These are phyloP conservation scores for Sebastes baramenuke DNA, from an alignment of 2,797 vertebrate species.

Conservation along the genomic window DNA sequence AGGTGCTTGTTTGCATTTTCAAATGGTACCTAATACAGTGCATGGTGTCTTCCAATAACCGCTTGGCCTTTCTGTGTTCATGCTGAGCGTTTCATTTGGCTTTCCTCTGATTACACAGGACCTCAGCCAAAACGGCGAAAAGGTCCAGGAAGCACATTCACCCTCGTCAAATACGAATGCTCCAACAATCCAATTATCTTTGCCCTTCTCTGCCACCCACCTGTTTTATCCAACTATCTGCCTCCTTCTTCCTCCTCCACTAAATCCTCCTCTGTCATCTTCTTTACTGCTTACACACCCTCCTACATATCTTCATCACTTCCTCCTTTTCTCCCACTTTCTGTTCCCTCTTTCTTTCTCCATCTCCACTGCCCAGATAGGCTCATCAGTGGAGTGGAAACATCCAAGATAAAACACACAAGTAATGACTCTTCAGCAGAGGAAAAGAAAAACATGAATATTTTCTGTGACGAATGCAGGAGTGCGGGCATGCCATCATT, in stretches of 20 bases:
- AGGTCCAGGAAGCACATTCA: slow-evolving; percentile 27
- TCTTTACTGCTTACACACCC: background rate
- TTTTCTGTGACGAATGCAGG: background rate
- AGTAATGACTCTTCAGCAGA: background rate
- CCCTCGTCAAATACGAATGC: slow-evolving; percentile 26
- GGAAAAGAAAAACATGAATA: background rate
- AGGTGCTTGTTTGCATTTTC: slow-evolving; percentile 3
- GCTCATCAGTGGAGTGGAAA: background rate
- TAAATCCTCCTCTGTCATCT: background rate
- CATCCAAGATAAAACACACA: background rate
- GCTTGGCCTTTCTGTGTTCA: slow-evolving; percentile 21
- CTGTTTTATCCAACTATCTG: background rate
- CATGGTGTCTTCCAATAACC: background rate
- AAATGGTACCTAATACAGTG: slow-evolving; percentile 2
- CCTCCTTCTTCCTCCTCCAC: background rate
- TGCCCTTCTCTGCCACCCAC: slow-evolving; percentile 6
- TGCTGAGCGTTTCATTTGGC: slow-evolving; percentile 4
- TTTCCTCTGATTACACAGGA: slow-evolving; percentile 28
- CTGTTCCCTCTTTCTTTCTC: background rate
- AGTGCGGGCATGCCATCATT: background rate
- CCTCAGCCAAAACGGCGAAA: slow-evolving; percentile 21
- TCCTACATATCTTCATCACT: background rate
- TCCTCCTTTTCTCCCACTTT: background rate
- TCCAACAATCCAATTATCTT: slow-evolving; percentile 40
- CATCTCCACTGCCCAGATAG: background rate